Evolutionary conservation across 2,888 invertebrate species (phyloP), one percentile per base, ranked within the genome.

Genomic region (Lobophora halterata): DNA sequence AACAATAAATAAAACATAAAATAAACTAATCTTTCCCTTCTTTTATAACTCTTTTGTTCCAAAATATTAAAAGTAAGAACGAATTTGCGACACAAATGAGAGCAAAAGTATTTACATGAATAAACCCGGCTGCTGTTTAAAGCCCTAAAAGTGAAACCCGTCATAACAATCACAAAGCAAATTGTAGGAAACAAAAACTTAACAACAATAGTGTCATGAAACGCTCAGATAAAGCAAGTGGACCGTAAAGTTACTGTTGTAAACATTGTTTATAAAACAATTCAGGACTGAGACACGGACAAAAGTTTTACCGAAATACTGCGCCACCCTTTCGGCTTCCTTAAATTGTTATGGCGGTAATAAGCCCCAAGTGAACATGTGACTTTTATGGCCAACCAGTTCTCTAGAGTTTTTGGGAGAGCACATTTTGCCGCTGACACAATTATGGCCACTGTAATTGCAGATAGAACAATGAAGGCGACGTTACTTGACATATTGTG

Each of bases 201-300:
- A 55, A 56, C 67, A 72, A 75, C 77, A 79, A 78, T 77, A 74
- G 71, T 66, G 65, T 71, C 66, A 69, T 69, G 70, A 68, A 62
- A 70, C 67, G 58, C 57, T 58, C 65, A 65, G 60, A 81, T 79
- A 81, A 79, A 81, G 65, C 79, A 74, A 79, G 76, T 80, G 76
- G 74, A 70, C 74, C 79, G 74, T 85, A 80, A 85, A 85, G 76
- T 74, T 71, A 70, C 73, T 76, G 76, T 67, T 79, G 79, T 78
- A 82, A 85, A 83, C 82, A 80, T 83, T 83, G 82, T 83, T 83
- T 82, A 79, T 81, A 82, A 80, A 85, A 82, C 83, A 83, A 83
- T 86, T 75, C 70, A 58, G 71, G 68, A 71, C 71, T 64, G 71
- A 71, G 71, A 72, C 65, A 65, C 68, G 75, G 75, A 80, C 79